These are phyloP conservation scores for Halisarca cf. caerulea DNA, from an alignment of 37 sponge, comb jelly and placozoan genomes.

Conservation along the genomic window DNA sequence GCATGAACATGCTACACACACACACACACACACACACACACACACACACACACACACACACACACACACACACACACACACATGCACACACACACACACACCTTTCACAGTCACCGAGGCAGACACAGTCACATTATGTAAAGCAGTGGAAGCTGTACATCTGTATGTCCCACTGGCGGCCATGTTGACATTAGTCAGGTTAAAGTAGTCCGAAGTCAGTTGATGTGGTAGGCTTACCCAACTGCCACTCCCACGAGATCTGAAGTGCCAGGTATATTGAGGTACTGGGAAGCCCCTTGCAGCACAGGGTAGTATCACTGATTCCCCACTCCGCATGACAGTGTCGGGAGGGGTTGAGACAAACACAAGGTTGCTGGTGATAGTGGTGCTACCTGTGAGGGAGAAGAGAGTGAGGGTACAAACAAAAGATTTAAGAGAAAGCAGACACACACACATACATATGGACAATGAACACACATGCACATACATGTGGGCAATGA, in stretches of 20 bases:
- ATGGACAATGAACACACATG: too few species aligned
- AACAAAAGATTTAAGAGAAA: too few species aligned
- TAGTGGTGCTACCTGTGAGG: too few species aligned
- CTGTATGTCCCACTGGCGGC: not conserved
- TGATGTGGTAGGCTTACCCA: not conserved
- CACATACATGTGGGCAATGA: too few species aligned
- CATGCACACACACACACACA: not conserved
- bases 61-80: slow-evolving; percentile 21
- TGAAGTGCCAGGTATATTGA: not conserved
- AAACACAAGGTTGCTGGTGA: not conserved
- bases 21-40: slow-evolving; percentile 23
- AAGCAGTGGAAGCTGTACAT: not conserved
- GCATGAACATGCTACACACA: not conserved
- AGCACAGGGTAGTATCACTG: not conserved
- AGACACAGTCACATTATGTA: not conserved
- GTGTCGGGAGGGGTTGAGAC: not conserved
- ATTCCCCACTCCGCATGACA: not conserved
- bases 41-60: slow-evolving; percentile 24
- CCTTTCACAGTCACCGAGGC: not conserved
- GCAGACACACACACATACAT: too few species aligned
- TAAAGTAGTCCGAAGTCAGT: not conserved
- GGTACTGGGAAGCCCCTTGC: not conserved
- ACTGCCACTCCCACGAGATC: not conserved
- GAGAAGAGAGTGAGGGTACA: too few species aligned
- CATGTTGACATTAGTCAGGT: not conserved